A percentile compares a stretch with the other conserved stretches of the same genome.
Evolutionary conservation across 2,113 vertebrate species (phyloP).

Genomic region (Lichenostomus cassidix): DNA sequence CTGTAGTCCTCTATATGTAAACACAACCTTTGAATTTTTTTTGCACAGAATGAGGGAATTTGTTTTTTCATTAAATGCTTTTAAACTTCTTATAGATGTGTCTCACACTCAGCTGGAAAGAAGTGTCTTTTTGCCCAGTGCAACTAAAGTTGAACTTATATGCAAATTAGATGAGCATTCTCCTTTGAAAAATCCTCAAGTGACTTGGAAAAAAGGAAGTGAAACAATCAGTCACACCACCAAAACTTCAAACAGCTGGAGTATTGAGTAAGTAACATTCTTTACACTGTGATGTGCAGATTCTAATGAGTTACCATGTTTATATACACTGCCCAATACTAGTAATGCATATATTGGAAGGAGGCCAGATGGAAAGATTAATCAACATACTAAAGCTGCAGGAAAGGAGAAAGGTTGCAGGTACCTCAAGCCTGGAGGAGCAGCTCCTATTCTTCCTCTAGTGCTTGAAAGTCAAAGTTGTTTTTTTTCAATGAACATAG

Average conservation of each 20-base stretch:
- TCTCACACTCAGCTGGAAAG: background rate
- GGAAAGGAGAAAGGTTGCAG: background rate
- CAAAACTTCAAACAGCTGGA: slow-evolving; percentile 4
- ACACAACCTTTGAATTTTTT: background rate
- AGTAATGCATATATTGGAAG: background rate
- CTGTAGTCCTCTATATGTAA: background rate
- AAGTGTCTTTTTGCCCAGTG: slow-evolving; percentile 42
- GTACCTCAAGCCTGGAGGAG: background rate
- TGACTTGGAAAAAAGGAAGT: slow-evolving; percentile 66
- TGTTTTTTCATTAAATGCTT: background rate
- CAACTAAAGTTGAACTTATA: slow-evolving; percentile 50
- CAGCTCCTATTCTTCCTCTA: background rate
- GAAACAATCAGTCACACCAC: slow-evolving; percentile 1
- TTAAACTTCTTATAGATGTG: background rate
- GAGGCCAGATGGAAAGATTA: background rate
- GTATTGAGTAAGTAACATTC: slow-evolving; percentile 54
- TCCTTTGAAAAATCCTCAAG: background rate
- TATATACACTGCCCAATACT: background rate
- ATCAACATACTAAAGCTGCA: background rate
- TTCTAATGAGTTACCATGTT: background rate
- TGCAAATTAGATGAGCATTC: slow-evolving; percentile 43
- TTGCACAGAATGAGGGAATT: background rate
- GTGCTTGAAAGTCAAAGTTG: accelerated
- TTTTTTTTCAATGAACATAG: background rate
- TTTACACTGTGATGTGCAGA: background rate